Base-by-base conservation (phyloP, 2,888 invertebrate genomes). In the Gryllus longicercus region DNA sequence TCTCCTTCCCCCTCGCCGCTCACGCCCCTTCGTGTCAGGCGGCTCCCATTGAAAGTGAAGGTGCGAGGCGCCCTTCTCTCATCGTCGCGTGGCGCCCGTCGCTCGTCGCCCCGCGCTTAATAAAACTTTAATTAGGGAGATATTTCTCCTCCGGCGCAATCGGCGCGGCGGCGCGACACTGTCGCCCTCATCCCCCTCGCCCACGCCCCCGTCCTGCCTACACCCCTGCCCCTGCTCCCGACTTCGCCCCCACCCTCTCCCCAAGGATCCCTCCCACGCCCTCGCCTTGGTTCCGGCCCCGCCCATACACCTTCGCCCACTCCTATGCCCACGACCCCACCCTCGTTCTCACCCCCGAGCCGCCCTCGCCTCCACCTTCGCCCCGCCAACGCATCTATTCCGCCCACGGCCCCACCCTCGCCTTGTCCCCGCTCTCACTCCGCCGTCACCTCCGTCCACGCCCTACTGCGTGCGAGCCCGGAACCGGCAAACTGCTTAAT, bases 71-170 rank as follows among this genome's bases (percentile, higher is more conserved):
- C 38, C 8, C 38, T 8, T 38, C 16, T 16, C 63, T 63, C n/a
- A 18, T n/a, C 63, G 14, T 63, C 63, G 63, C 63, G 63, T 16
- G 14, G n/a, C 63, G 14, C n/a, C 63, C 63, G 16, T 2, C 51
- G 11, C 51, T 2, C 51, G 51, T 63, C 14, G 63, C 14, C 63
- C n/a, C 12, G 63, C n/a, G 4, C 63, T 63, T 63, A 63, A 63
- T 63, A 63, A 63, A 63, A n/a, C 12, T 63, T 63, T 63, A 63
- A 63, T 63, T 63, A 63, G 63, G n/a, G 63, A 63, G 63, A 63
- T 63, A 63, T 63, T 63, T 63, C 63, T 63, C n/a, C n/a, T 63
- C n/a, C 63, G 16, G 63, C 14, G 63, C 63, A 63, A n/a, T 18
- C 14, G 38, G 38, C 38, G 38, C 38, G 8, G 38, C 8, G 38